Evolutionary conservation across 2,797 vertebrate genomes (phyloP).

Genomic region (Taenioides sp.): DNA sequence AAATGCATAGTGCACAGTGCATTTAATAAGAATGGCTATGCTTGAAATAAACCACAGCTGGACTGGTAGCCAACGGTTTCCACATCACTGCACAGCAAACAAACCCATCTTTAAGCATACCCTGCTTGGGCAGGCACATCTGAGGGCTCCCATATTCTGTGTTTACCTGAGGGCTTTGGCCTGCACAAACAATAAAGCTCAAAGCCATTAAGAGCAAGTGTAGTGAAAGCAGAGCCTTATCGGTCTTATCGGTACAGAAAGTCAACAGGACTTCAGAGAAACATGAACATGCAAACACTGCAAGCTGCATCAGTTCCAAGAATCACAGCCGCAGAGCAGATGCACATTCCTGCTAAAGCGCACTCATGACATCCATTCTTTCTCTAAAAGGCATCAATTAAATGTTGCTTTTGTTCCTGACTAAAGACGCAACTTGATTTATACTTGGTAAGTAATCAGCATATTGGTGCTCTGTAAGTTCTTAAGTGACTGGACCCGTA

Average conservation of each 20-base stretch:
- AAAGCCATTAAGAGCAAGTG: constrained; percentile 60
- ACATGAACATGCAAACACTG: constrained; percentile 37
- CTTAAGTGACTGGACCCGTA: constrained; percentile 47
- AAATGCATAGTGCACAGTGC: not conserved
- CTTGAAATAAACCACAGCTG: not conserved
- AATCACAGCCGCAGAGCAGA: constrained; percentile 42
- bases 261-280: constrained; percentile 51
- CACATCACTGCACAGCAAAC: constrained; percentile 59
- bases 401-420: constrained; percentile 25
- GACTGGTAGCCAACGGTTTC: constrained; percentile 33
- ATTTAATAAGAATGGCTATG: not conserved
- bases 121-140: not conserved
- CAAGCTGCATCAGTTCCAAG: constrained; percentile 58
- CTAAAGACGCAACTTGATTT: constrained; percentile 17
- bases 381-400: constrained; percentile 19
- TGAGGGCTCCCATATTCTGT: not conserved
- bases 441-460: constrained; percentile 16
- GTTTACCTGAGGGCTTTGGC: constrained; percentile 35
- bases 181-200: constrained; percentile 51
- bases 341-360: constrained; percentile 32
- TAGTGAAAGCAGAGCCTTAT: constrained; percentile 40
- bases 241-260: constrained; percentile 61
- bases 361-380: not conserved
- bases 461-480: constrained; percentile 34
- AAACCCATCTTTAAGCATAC: constrained; percentile 39